Conservation (phyloP, 2,797 vertebrate genomes). For the Catostomus latipinnis region DNA sequence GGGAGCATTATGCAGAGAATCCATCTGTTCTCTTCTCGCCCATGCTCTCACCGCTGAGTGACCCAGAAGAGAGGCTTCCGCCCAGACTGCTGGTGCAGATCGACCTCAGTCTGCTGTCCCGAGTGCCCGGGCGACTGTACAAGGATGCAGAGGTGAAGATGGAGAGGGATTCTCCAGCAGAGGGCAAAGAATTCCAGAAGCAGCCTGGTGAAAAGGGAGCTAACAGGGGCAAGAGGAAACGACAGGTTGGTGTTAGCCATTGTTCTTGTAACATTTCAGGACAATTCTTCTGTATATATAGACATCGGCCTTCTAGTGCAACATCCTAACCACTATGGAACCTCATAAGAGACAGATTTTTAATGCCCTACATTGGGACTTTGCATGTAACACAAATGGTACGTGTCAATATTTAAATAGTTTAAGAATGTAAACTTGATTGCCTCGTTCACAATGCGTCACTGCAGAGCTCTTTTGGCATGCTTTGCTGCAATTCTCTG, state of each 20-base stretch:
- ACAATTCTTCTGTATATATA: too few species aligned
- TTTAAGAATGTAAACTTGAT: too few species aligned
- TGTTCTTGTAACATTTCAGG: neutral
- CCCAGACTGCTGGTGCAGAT: conserved; percentile 91
- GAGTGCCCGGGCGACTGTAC: conserved; percentile 92
- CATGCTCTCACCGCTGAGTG: conserved; percentile 94
- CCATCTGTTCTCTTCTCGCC: conserved; percentile 81
- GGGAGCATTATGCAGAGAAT: conserved; percentile 86
- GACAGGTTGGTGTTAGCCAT: conserved; percentile 79
- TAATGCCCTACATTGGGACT: too few species aligned
- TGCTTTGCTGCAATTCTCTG: too few species aligned
- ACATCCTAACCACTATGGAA: too few species aligned
- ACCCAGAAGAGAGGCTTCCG: conserved; percentile 91
- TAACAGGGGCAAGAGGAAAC: conserved; percentile 93
- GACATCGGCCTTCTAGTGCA: too few species aligned
- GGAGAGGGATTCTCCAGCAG: conserved; percentile 86
- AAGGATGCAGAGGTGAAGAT: conserved; percentile 80
- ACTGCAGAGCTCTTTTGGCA: too few species aligned
- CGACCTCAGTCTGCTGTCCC: conserved; percentile 91
- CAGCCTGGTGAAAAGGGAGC: conserved; percentile 86
- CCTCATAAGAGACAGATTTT: too few species aligned
- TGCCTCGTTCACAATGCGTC: too few species aligned
- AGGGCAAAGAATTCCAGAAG: conserved; percentile 88
- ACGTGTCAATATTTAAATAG: too few species aligned
- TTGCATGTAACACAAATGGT: too few species aligned